Conservation (phyloP, 2,797 vertebrate genomes). For the Macropodus opercularis region DNA sequence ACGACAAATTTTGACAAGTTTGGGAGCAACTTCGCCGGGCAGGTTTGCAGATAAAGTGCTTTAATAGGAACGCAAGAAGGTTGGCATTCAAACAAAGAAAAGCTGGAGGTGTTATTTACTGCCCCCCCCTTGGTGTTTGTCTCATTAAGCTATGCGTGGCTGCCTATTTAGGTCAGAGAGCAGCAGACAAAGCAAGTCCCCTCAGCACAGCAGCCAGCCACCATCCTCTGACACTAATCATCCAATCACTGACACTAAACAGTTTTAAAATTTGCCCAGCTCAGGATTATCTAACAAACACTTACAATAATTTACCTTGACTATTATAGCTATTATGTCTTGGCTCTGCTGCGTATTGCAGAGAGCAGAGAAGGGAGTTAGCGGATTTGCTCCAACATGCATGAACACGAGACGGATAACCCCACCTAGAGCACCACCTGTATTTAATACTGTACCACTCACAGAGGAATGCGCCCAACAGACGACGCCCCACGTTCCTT, state of each 20-base stretch:
- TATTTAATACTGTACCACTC: conserved; percentile 47
- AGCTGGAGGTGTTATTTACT: conserved; percentile 70
- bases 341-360: conserved; percentile 21
- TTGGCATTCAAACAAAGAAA: conserved; percentile 51
- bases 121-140: conserved; percentile 65
- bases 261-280: too few relatives aligned
- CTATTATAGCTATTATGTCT: conserved; percentile 54
- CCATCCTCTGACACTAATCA: conserved; percentile 28
- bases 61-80: conserved; percentile 16
- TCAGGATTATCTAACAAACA: too few relatives aligned
- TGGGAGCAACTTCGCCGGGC: neutral
- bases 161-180: conserved; percentile 80
- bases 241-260: too few relatives aligned
- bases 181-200: conserved; percentile 70
- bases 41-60: neutral
- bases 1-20: conserved; percentile 2
- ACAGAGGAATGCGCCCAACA: conserved; percentile 23
- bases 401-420: conserved; percentile 65
- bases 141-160: conserved; percentile 67
- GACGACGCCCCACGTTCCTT: conserved; percentile 41
- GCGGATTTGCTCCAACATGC: conserved; percentile 70
- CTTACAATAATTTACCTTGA: conserved; percentile 6
- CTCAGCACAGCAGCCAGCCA: conserved; percentile 35
- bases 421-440: conserved; percentile 46
- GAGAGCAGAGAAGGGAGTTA: conserved; percentile 34